Evolutionary conservation across 2,113 vertebrate species (phyloP), one percentile per base, ranked within the genome.

Genomic region (Aix galericulata): DNA sequence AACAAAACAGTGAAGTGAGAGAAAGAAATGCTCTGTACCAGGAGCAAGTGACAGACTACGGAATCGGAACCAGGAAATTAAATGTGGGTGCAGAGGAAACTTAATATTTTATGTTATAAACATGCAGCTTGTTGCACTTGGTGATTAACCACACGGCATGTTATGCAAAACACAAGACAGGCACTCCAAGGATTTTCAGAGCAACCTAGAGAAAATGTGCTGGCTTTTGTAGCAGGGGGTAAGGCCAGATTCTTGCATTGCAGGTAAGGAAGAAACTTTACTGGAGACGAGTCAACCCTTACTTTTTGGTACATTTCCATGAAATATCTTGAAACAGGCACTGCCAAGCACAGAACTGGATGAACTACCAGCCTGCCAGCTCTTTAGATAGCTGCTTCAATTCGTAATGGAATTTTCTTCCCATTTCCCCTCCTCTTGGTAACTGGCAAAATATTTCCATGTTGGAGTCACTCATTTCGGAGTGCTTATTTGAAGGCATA

Each of bases 1-100:
- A 91, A 89, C 34, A 31, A 94, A 96, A 93, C 20, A 76, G 26
- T 84, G 69, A 94, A 84, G 13, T 91, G 58, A 92, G 50, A 85
- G 58, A 23, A 91, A 40, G 68, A 91, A 40, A 56, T 73, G 13
- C 32, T 73, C 82, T 82, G 68, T 34, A n/a, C 32, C 11, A 66
- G n/a, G 27, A 83, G 8, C 26, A 52, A 83, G 69, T 23, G n/a
- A 44, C 36, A 68, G 17, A 50, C 36, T 29, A 12, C 81, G 48
- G 92, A 93, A 88, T 11, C 0, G 11, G 87, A 93, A 91, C 7
- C 14, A 86, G n/a, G 53, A 92, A 88, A 88, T 81, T 18, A 40
- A 77, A n/a, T 48, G 4, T 50, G 12, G 1, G 4, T 36, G 15
- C 13, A 22, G 20, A 6, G 10, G 13, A 93, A 44, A 2, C 1